A percentile compares a stretch with the other conserved stretches of the same genome.
phyloP scores from a whole-genome alignment of 2,113 vertebrate species.

The Anser cygnoides region DNA sequence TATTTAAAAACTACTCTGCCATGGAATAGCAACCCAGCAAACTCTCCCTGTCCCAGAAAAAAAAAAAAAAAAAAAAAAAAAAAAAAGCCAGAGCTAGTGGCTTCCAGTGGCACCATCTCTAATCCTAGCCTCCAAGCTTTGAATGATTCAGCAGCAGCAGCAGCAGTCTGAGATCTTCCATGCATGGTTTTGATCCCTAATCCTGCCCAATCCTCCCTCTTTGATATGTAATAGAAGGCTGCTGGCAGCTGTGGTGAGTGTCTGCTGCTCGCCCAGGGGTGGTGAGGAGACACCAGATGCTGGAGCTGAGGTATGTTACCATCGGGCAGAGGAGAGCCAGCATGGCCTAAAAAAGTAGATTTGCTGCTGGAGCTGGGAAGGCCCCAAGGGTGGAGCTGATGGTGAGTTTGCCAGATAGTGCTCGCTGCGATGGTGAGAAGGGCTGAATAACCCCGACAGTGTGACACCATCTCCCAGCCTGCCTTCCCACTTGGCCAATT shows the following conservation, averaged over 20 bases:
- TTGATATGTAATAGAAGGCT: constrained; percentile 15
- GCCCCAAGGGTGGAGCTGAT: neutral
- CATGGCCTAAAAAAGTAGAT: neutral
- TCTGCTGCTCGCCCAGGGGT: neutral
- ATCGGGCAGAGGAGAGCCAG: neutral
- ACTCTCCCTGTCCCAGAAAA: neutral
- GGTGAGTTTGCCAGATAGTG: neutral
- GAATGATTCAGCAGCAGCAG: constrained; percentile 46
- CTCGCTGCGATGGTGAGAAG: neutral
- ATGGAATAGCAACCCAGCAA: neutral
- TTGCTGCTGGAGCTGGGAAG: neutral
- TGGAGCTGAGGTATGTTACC: neutral
- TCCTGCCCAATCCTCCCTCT: neutral
- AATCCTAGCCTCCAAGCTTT: constrained; percentile 12
- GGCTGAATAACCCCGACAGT: neutral
- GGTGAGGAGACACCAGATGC: neutral
- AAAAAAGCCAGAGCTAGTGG: neutral
- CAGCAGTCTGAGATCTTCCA: neutral
- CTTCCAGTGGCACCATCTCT: constrained; percentile 32
- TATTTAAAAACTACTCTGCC: neutral
- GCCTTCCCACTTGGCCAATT: neutral
- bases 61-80: neutral
- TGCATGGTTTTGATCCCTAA: constrained; percentile 27
- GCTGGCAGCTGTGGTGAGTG: neutral
- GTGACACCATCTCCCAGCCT: neutral